A percentile compares a stretch with the other conserved stretches of the same genome.
phyloP scores from a whole-genome alignment of 2,888 invertebrate species.

The Mythimna impura region DNA sequence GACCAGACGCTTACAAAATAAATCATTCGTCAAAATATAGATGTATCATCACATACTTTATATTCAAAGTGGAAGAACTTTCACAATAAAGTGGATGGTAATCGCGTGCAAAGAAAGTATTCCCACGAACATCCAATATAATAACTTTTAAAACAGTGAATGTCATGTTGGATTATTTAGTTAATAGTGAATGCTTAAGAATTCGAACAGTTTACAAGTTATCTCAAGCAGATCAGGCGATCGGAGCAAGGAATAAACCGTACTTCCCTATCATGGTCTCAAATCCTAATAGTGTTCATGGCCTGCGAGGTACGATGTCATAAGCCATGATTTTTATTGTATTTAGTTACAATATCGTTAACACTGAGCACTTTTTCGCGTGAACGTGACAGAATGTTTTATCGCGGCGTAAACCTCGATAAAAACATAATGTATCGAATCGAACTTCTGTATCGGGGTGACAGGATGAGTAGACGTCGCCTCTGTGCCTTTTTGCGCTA shows the following conservation, averaged over 20 bases:
- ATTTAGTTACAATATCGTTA: constrained; percentile 26
- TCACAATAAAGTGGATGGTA: constrained; percentile 68
- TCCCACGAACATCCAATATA: constrained; percentile 67
- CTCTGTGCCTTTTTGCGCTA: constrained; percentile 73
- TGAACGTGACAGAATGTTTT: constrained; percentile 32
- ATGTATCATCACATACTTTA: constrained; percentile 54
- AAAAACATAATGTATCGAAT: constrained; percentile 58
- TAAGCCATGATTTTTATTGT: constrained; percentile 43
- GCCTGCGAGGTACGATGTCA: constrained; percentile 9
- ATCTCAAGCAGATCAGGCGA: constrained; percentile 48
- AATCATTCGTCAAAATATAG: constrained; percentile 47
- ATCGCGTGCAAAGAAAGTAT: constrained; percentile 74
- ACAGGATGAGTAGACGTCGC: constrained; percentile 65
- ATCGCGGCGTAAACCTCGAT: constrained; percentile 49
- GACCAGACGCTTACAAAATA: constrained; percentile 34
- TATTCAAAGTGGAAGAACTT: constrained; percentile 65
- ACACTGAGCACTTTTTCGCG: constrained; percentile 22
- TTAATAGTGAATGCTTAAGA: constrained; percentile 44
- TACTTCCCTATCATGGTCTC: constrained; percentile 27
- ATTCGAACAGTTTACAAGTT: constrained; percentile 46
- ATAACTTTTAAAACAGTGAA: constrained; percentile 54
- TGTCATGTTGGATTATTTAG: constrained; percentile 54
- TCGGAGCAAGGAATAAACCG: constrained; percentile 25
- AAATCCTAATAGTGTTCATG: constrained; percentile 21
- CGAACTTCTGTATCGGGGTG: constrained; percentile 54